Percentiles rank a stretch among this genome's conserved stretches.
Conservation (phyloP, 2,888 invertebrate species). For the Romanomermis culicivorax region DNA sequence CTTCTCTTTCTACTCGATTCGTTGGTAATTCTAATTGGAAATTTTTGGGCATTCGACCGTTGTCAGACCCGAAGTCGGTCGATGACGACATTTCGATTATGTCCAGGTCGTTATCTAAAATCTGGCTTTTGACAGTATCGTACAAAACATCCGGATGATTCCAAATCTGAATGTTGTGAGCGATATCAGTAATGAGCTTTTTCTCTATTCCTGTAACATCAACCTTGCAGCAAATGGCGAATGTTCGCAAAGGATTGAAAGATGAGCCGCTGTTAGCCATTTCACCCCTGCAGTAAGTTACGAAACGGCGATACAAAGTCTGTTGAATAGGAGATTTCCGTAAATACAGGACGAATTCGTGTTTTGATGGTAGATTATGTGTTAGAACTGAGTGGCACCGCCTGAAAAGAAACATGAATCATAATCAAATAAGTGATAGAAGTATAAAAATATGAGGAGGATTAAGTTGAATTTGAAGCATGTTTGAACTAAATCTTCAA, state of each 20-base stretch:
- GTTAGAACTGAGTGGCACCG: conserved; percentile 79
- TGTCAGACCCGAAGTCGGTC: too few species aligned
- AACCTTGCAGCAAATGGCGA: conserved; percentile 93
- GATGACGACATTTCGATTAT: conserved; percentile 31
- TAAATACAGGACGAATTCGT: conserved; percentile 75
- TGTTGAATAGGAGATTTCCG: conserved; percentile 73
- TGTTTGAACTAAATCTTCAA: too few species aligned
- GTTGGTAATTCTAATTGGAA: too few species aligned
- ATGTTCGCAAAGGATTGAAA: conserved; percentile 81
- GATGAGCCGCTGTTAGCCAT: conserved; percentile 16
- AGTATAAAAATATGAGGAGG: too few species aligned
- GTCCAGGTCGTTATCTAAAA: conserved; percentile 16
- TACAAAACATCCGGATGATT: conserved; percentile 35
- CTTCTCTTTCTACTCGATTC: too few species aligned
- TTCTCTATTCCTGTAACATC: neutral
- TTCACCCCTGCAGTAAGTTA: conserved; percentile 45
- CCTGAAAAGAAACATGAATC: conserved; percentile 31
- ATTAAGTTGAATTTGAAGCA: too few species aligned
- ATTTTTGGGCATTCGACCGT: too few species aligned
- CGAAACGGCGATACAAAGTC: conserved; percentile 67
- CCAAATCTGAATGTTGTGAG: conserved; percentile 34
- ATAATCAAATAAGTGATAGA: too few species aligned
- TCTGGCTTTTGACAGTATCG: conserved; percentile 17
- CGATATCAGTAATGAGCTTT: too few species aligned
- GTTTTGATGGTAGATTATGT: conserved; percentile 72